Evolutionary conservation across 2,888 invertebrate species (phyloP), one percentile per base, ranked within the genome.

Genomic region (Argyresthia goedartella): DNA sequence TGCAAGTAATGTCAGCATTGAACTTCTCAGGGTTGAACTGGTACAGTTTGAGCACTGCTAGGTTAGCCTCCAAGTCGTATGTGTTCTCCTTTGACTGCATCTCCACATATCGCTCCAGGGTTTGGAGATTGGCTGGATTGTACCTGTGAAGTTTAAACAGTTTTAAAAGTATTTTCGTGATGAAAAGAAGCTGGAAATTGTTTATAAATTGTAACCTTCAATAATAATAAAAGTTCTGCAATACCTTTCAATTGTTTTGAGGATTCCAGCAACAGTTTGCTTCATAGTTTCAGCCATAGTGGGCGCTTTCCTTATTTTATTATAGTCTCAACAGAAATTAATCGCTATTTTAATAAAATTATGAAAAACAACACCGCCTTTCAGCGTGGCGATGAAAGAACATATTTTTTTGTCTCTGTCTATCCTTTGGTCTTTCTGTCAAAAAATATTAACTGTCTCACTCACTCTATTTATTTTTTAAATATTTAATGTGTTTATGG

Each of bases 51-150:
- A 99, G 85, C 10, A 99, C 95, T 1, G 98, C 97, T 61, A 99
- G 87, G 75, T 99, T 98, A 1, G 99, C 98, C 82, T 99, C 99
- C 69, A 99, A 87, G 74, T 99, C 98, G 69, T 99, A 98, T 0
- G 94, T 93, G 78, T 98, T 97, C 69, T 98, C 97, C 57, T 92
- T 89, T 0, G 96, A 94, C 75, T 99, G 98, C 67, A 95, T 91
- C 67, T 96, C 95, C 10, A 99, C 96, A 76, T 99, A 99, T 54
- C 93, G 90, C 73, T 98, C 97, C 60, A 99, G 85, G 10, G 94
- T 94, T 58, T 91, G 90, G 46, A 98, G 89, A 82, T 99, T 98
- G 56, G 97, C 96, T 15, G 98, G 98, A 80, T 99, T 99, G 77
- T 99, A 99, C 66, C 98, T 97, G 69, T 49, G 84, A 76, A 45